phyloP scores from a whole-genome alignment of 2,113 vertebrate species.

The Ammodytes marinus region DNA sequence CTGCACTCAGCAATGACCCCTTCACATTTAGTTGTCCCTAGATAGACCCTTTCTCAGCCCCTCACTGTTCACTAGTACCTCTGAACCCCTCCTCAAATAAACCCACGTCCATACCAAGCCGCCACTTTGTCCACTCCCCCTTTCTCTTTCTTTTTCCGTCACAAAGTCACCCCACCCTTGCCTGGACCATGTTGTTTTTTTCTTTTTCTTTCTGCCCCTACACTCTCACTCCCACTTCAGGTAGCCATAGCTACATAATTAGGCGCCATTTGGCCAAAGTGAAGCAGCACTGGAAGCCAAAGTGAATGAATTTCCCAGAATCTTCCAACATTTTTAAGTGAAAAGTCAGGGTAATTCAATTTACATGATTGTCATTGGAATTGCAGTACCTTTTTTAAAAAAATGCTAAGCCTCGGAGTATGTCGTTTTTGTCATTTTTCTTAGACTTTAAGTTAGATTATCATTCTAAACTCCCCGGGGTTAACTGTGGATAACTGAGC shows the following conservation, averaged over 20 bases:
- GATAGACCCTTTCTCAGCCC: slow-evolving; percentile 56
- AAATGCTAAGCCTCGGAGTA: slow-evolving; percentile 8
- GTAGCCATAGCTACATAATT: slow-evolving; percentile 43
- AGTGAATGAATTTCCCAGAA: slow-evolving; percentile 1
- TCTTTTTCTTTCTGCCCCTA: slow-evolving; percentile 9
- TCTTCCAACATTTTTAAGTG: slow-evolving; percentile 17
- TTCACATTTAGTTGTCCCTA: slow-evolving; percentile 58
- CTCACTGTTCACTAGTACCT: slow-evolving; percentile 47
- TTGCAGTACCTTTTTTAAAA: slow-evolving; percentile 18
- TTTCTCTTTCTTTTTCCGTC: slow-evolving; percentile 34
- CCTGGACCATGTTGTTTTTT: slow-evolving; percentile 5
- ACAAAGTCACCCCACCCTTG: slow-evolving; percentile 32
- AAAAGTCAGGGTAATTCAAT: slow-evolving; percentile 37
- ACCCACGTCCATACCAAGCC: slow-evolving; percentile 41
- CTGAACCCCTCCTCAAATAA: slow-evolving; percentile 34
- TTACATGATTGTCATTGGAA: slow-evolving; percentile 40
- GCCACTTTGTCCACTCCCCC: slow-evolving; percentile 20
- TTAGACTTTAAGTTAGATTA: slow-evolving; percentile 49
- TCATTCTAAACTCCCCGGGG: slow-evolving; percentile 37
- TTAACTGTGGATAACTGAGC: slow-evolving; percentile 20
- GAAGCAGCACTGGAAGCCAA: neutral
- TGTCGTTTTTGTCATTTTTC: slow-evolving; percentile 30
- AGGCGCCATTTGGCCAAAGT: slow-evolving; percentile 39
- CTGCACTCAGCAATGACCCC: slow-evolving; percentile 63
- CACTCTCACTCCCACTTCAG: slow-evolving; percentile 5